A percentile compares a stretch with the other conserved stretches of the same genome.
Conservation (phyloP, 2,797 vertebrate genomes). For the Muraenolepis orangiensis region DNA sequence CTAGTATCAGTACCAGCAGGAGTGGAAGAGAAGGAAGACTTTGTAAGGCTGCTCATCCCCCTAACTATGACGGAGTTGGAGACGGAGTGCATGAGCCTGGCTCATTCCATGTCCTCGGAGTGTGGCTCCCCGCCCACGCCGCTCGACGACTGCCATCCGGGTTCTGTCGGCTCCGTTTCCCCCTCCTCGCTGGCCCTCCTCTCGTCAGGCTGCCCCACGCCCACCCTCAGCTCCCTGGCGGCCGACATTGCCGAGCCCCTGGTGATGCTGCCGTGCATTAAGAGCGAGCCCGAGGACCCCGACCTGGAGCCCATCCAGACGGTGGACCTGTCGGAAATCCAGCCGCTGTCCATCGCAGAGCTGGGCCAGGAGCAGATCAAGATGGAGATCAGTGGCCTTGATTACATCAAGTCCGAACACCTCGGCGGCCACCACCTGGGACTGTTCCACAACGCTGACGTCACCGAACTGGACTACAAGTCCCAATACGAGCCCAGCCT, state of each 20-base stretch:
- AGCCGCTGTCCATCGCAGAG: constrained; percentile 75
- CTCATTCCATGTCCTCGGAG: constrained; percentile 51
- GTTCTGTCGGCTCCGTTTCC: constrained; percentile 30
- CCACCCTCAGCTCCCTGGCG: constrained; percentile 69
- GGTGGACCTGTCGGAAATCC: constrained; percentile 76
- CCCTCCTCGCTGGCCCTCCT: constrained; percentile 61
- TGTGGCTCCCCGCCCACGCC: constrained; percentile 58
- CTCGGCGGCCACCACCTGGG: constrained; percentile 57
- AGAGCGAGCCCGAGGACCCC: constrained; percentile 69
- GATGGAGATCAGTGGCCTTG: constrained; percentile 80
- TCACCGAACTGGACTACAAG: constrained; percentile 73
- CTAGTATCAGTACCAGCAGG: background rate
- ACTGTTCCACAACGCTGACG: constrained; percentile 53
- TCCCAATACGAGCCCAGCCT: constrained; percentile 74
- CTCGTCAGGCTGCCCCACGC: constrained; percentile 65
- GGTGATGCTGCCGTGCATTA: constrained; percentile 75
- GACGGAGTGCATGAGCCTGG: constrained; percentile 66
- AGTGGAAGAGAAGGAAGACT: constrained; percentile 22
- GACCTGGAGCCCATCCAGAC: constrained; percentile 74
- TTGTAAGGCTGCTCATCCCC: constrained; percentile 23
- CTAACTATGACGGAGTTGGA: constrained; percentile 74
- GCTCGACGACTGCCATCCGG: constrained; percentile 54
- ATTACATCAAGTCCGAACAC: constrained; percentile 79
- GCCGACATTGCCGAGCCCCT: constrained; percentile 69
- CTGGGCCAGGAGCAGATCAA: constrained; percentile 76